Conservation (phyloP, 1,140 invertebrate species). For the Eupeodes corollae region DNA sequence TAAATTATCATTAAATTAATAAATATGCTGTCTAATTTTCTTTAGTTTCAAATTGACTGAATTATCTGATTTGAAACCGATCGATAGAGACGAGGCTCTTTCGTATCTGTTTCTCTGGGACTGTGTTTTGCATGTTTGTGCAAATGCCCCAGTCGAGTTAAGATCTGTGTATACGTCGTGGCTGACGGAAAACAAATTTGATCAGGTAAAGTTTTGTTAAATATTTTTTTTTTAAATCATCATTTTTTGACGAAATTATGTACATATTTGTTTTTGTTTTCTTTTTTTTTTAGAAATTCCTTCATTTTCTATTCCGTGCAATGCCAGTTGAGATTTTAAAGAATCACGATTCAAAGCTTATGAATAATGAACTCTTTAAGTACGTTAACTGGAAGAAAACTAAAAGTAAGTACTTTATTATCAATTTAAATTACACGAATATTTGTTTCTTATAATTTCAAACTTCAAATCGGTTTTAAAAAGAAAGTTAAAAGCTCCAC, state of each 20-base stretch:
- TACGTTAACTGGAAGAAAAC: constrained; percentile 22
- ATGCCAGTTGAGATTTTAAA: constrained; percentile 35
- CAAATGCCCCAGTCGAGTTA: constrained; percentile 51
- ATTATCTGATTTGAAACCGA: constrained; percentile 20
- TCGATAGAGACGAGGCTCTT: constrained; percentile 19
- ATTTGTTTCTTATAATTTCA: no score
- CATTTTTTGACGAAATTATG: constrained; percentile 1
- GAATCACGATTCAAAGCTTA: constrained; percentile 28
- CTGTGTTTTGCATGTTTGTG: constrained; percentile 56
- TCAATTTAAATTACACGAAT: background rate
- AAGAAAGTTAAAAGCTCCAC: no score
- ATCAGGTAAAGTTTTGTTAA: constrained; percentile 15
- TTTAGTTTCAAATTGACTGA: constrained; percentile 27
- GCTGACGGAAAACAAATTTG: constrained; percentile 44
- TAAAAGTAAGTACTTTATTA: constrained; percentile 22
- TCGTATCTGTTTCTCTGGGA: constrained; percentile 64
- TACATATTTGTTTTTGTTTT: background rate
- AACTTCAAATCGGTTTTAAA: no score
- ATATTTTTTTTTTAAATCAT: constrained; percentile 8
- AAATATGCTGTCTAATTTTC: background rate
- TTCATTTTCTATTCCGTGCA: constrained; percentile 30
- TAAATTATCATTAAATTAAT: background rate
- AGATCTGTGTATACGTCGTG: constrained; percentile 58
- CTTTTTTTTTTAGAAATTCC: constrained; percentile 23
- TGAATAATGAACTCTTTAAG: constrained; percentile 25